Evolutionary conservation across 2,113 vertebrate species (phyloP).

Genomic region (Hystrix cristata): DNA sequence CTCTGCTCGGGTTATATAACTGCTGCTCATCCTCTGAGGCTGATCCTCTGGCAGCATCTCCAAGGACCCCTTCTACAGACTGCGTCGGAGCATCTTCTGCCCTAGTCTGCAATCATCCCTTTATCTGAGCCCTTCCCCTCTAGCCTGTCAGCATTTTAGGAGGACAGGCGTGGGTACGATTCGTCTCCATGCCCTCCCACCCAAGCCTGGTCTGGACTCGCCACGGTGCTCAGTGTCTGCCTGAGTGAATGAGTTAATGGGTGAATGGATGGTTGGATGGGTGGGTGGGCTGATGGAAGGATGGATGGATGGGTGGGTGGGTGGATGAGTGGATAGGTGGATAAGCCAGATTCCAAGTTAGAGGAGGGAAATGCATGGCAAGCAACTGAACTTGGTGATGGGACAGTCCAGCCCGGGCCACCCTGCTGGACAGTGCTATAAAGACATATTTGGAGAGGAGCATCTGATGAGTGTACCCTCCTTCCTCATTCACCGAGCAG

Average conservation of each 20-base stretch:
- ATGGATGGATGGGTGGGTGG: background rate
- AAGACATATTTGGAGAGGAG: background rate
- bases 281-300: background rate
- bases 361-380: background rate
- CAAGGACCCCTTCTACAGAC: background rate
- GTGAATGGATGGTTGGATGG: background rate
- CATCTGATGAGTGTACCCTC: rapidly evolving
- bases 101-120: background rate
- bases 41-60: background rate
- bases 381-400: background rate
- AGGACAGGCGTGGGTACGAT: too few relatives aligned
- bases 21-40: background rate
- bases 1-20: background rate
- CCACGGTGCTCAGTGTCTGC: background rate
- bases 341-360: background rate
- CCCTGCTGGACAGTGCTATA: background rate
- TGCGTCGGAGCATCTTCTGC: rapidly evolving
- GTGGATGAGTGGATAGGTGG: background rate
- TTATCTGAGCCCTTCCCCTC: background rate
- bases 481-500: background rate
- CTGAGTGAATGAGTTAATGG: background rate
- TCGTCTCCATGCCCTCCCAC: background rate
- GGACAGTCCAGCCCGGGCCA: background rate
- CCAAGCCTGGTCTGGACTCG: background rate
- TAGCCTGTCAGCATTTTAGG: background rate